Conservation (phyloP, 2,797 vertebrate genomes). For the Champsocephalus esox region DNA sequence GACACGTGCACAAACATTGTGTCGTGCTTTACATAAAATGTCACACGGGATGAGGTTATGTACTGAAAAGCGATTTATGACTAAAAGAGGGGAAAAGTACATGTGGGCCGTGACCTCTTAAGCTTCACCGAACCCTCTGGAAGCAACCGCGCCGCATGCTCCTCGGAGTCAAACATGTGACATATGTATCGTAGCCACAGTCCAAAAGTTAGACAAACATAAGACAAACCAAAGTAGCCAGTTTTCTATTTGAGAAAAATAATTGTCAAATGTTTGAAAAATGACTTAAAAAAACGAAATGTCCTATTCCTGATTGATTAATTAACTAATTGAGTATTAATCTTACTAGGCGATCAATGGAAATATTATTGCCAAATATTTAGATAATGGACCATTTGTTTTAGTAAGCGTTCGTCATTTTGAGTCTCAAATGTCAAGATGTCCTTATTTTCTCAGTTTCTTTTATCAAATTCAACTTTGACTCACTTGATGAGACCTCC, state of each 20-base stretch:
- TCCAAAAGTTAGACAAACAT: background rate
- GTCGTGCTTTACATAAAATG: background rate
- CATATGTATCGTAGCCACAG: background rate
- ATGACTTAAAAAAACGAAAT: background rate
- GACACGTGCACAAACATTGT: constrained; percentile 1
- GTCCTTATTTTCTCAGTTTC: no score
- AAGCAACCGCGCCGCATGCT: background rate
- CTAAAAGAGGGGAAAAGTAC: background rate
- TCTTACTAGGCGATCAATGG: no score
- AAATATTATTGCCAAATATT: no score
- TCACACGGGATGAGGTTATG: constrained; percentile 10
- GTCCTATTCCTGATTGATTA: background rate
- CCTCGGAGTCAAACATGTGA: background rate
- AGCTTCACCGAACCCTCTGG: constrained; percentile 13
- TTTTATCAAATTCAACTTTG: no score
- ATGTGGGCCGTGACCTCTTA: constrained; percentile 22
- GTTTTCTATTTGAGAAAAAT: no score
- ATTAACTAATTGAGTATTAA: background rate
- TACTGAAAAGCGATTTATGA: background rate
- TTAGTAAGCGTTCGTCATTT: no score
- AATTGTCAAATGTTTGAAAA: background rate
- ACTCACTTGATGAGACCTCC: background rate
- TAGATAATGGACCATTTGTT: no score
- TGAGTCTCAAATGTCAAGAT: no score
- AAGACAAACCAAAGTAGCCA: background rate